Percentiles rank a stretch among this genome's conserved stretches.
These are phyloP conservation scores for Picus viridis DNA, from an alignment of 2,797 vertebrate species.

Conservation along the genomic window DNA sequence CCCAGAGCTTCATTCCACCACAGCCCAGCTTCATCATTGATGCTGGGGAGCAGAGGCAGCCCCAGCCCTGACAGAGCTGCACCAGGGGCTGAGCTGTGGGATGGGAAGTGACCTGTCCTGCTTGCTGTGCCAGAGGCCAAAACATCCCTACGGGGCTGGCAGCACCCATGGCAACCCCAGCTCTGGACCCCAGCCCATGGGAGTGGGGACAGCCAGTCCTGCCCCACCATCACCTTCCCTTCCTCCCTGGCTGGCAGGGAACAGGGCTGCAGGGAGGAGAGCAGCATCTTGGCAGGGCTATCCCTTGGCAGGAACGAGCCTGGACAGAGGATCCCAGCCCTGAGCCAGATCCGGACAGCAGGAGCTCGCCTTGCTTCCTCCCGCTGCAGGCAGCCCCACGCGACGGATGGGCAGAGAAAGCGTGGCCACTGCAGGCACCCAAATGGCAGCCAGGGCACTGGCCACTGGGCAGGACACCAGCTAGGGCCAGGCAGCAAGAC, in stretches of 20 bases:
- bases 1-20: not conserved
- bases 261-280: not conserved
- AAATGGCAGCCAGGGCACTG: rapidly evolving
- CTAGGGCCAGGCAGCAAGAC: not conserved
- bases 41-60: not conserved
- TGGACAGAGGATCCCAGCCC: slow-evolving; percentile 33
- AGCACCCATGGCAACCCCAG: not conserved
- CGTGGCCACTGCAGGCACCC: not conserved
- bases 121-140: rapidly evolving
- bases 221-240: not conserved
- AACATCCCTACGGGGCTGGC: rapidly evolving
- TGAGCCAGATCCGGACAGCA: slow-evolving; percentile 59
- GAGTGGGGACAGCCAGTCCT: not conserved
- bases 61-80: not conserved
- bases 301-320: slow-evolving; percentile 14
- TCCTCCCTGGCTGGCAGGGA: not conserved
- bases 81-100: not conserved
- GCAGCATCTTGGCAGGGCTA: not conserved
- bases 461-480: not conserved
- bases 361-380: slow-evolving; percentile 7
- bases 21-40: not conserved
- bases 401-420: not conserved
- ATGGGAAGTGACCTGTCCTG: not conserved
- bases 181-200: not conserved
- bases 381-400: not conserved